phyloP scores from a whole-genome alignment of 2,888 invertebrate genomes.

The Spilarctia lutea region DNA sequence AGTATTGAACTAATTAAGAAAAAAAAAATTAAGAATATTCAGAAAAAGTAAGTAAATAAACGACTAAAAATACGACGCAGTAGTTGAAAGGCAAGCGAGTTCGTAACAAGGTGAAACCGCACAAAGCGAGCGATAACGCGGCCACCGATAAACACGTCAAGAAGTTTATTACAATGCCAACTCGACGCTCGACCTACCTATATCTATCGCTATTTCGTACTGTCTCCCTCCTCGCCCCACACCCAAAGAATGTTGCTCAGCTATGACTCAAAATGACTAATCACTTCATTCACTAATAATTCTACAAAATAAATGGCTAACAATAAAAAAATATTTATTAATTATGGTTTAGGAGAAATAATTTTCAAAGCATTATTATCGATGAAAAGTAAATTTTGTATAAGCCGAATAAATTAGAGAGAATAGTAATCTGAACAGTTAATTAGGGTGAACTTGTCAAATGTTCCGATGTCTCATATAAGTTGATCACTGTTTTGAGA shows the following conservation, averaged over 20 bases:
- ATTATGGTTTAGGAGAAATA: constrained; percentile 11
- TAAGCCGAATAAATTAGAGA: constrained; percentile 54
- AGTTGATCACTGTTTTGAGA: too few species aligned
- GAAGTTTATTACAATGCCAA: constrained; percentile 80
- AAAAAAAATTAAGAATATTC: neutral
- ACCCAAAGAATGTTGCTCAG: constrained; percentile 79
- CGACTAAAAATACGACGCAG: constrained; percentile 46
- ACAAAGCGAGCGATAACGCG: constrained; percentile 80
- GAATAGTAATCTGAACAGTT: constrained; percentile 12
- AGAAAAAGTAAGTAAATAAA: constrained; percentile 50
- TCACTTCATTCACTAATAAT: constrained; percentile 17
- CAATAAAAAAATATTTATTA: neutral
- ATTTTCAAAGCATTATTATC: constrained; percentile 35
- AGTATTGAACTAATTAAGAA: constrained; percentile 5
- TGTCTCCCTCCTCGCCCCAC: constrained; percentile 78
- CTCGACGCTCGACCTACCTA: constrained; percentile 84
- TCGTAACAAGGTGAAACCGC: constrained; percentile 74
- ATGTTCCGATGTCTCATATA: constrained; percentile 32
- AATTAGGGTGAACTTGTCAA: constrained; percentile 15
- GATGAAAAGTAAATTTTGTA: constrained; percentile 49
- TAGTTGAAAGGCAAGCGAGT: constrained; percentile 59
- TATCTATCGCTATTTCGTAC: constrained; percentile 80
- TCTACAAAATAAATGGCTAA: neutral
- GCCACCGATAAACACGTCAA: constrained; percentile 74
- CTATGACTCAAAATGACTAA: constrained; percentile 13